Evolutionary conservation across 2,797 vertebrate genomes (phyloP).

Genomic region (Acanthopagrus latus): DNA sequence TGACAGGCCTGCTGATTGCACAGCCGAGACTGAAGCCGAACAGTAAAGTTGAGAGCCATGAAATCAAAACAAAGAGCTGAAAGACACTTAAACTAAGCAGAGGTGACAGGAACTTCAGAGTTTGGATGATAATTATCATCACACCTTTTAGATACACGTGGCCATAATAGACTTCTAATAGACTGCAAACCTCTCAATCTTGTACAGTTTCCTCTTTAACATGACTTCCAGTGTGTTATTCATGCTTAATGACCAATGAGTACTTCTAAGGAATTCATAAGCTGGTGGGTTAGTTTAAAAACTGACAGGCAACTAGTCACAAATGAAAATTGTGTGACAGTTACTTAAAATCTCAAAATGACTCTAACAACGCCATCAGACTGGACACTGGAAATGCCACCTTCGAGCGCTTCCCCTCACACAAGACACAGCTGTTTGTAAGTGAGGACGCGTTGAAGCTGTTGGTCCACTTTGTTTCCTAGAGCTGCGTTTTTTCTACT

Average conservation of each 20-base stretch:
- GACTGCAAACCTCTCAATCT: neutral
- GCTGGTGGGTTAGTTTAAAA: neutral
- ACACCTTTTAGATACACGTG: neutral
- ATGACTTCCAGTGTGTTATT: neutral
- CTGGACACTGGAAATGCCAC: neutral
- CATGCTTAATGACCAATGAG: slow-evolving; percentile 5
- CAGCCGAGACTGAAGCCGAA: neutral
- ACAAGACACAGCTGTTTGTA: neutral
- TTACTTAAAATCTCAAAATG: neutral
- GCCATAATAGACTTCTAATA: too few relatives aligned
- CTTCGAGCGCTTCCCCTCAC: neutral
- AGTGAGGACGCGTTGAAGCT: neutral
- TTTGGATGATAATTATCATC: neutral
- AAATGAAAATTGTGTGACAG: neutral
- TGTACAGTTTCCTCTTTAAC: neutral
- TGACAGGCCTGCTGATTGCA: too few relatives aligned
- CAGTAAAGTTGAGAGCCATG: too few relatives aligned
- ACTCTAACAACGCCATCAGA: neutral
- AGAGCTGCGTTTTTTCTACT: slow-evolving; percentile 9
- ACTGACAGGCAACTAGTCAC: neutral
- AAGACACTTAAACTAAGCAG: neutral
- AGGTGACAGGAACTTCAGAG: neutral
- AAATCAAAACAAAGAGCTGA: neutral
- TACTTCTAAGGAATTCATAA: neutral
- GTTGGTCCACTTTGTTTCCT: slow-evolving; percentile 15